Evolutionary conservation across 64 coral and sea anemone species (phyloP).

Genomic region (Montipora cactus): DNA sequence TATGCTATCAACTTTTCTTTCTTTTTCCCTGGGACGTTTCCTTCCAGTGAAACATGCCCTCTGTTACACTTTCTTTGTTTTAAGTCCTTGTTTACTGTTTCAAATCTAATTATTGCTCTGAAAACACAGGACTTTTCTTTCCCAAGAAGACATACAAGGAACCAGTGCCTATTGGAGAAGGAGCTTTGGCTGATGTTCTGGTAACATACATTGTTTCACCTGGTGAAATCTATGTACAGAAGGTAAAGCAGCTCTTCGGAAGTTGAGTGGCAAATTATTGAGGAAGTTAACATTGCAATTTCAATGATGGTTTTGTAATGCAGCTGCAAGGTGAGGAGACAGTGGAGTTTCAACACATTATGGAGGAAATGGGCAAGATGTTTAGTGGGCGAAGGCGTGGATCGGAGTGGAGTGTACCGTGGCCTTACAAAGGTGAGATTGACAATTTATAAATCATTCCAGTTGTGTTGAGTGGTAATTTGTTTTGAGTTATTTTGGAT

Average conservation of each 20-base stretch:
- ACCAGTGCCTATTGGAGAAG: constrained; percentile 58
- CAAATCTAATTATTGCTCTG: not conserved
- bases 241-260: constrained; percentile 5
- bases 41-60: too few species aligned
- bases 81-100: not conserved
- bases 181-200: constrained; percentile 63
- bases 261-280: not conserved
- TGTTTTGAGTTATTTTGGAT: too few species aligned
- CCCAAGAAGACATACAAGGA: constrained; percentile 83
- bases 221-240: constrained; percentile 80
- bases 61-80: not conserved
- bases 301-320: not conserved
- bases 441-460: not conserved
- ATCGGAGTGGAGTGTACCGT: constrained; percentile 55
- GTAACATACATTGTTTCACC: constrained; percentile 77
- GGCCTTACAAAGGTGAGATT: constrained; percentile 65
- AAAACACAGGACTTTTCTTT: constrained; percentile 63
- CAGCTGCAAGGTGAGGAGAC: constrained; percentile 44
- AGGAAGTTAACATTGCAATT: not conserved
- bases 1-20: too few species aligned
- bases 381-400: constrained; percentile 27
- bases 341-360: constrained; percentile 31
- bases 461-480: not conserved
- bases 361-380: constrained; percentile 63
- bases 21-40: too few species aligned